Evolutionary conservation across 1,140 invertebrate genomes (phyloP).

Genomic region (Drosophila burlai): DNA sequence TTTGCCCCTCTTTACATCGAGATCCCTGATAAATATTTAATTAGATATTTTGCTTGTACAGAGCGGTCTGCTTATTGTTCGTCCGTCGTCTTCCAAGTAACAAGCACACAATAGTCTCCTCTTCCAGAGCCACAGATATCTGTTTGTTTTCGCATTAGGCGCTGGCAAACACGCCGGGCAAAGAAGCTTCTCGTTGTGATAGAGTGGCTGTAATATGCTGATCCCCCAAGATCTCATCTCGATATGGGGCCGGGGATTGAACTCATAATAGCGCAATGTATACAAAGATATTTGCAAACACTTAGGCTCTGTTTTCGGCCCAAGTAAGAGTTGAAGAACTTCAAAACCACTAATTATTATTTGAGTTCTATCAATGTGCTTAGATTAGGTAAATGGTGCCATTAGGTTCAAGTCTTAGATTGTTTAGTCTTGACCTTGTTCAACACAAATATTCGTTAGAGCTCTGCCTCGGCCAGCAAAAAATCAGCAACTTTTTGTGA

Average conservation of each 20-base stretch:
- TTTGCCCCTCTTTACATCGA: conserved; percentile 60
- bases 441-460: background rate
- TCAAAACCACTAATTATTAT: background rate
- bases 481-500: background rate
- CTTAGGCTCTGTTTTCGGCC: background rate
- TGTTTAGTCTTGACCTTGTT: background rate
- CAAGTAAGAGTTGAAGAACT: background rate
- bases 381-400: background rate
- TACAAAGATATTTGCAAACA: background rate
- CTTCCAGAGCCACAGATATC: conserved; percentile 31
- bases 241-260: conserved; percentile 4
- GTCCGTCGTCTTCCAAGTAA: conserved; percentile 25
- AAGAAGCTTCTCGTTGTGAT: conserved; percentile 18
- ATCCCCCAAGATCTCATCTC: background rate
- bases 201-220: conserved; percentile 22
- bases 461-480: background rate
- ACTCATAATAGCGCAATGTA: background rate
- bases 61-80: conserved; percentile 50
- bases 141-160: conserved; percentile 49
- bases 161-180: conserved; percentile 33
- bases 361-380: background rate
- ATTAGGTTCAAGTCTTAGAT: background rate
- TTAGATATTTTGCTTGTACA: conserved; percentile 65
- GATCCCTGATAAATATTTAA: conserved; percentile 78
- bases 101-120: conserved; percentile 35